Percentiles rank a stretch among this genome's conserved stretches.
Evolutionary conservation across 1,140 invertebrate species (phyloP).

Genomic region (Mactra quadrangularis): DNA sequence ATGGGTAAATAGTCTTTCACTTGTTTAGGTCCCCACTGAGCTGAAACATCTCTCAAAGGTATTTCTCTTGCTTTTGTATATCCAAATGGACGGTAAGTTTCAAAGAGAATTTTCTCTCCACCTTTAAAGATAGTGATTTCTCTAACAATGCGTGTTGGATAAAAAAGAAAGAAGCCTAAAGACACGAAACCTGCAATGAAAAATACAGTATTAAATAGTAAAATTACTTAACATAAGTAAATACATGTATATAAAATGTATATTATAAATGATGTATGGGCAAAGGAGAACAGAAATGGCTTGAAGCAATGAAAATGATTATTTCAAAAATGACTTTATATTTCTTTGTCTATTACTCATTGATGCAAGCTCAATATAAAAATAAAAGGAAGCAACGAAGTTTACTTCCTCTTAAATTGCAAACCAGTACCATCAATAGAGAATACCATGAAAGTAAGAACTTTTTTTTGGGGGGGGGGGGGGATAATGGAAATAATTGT

Average conservation of each 20-base stretch:
- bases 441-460: too few species aligned
- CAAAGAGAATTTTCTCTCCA: constrained; percentile 22
- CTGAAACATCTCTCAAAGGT: constrained; percentile 26
- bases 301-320: neutral
- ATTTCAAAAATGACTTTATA: too few species aligned
- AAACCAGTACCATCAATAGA: too few species aligned
- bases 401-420: too few species aligned
- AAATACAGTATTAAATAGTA: neutral
- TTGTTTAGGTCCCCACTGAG: constrained; percentile 9
- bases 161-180: neutral
- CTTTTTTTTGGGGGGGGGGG: too few species aligned
- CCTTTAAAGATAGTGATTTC: constrained; percentile 40
- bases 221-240: too few species aligned
- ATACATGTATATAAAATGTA: neutral
- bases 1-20: constrained; percentile 2
- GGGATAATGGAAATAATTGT: too few species aligned
- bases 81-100: constrained; percentile 47
- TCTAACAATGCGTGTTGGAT: constrained; percentile 15
- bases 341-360: too few species aligned
- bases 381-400: too few species aligned
- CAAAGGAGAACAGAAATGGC: neutral
- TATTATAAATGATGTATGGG: neutral
- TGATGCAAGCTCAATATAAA: too few species aligned
- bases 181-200: constrained; percentile 23
- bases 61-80: neutral